Evolutionary conservation across 2,797 vertebrate genomes (phyloP).

Genomic region (Prionace glauca): DNA sequence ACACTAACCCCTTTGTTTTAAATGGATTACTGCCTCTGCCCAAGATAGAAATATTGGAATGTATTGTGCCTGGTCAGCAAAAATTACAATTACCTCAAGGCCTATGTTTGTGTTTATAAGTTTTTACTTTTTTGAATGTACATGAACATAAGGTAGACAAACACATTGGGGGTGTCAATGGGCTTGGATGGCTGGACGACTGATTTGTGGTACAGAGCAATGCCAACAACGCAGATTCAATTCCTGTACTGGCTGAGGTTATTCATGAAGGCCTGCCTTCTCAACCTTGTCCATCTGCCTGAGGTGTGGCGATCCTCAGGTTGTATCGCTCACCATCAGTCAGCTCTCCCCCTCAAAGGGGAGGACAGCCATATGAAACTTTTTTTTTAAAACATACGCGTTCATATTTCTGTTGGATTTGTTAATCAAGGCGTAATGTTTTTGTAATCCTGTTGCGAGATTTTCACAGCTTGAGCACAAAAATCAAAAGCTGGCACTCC

Average conservation of each 20-base stretch:
- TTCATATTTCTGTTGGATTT: neutral
- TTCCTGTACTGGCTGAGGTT: too few species aligned
- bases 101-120: neutral
- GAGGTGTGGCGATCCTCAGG: too few species aligned
- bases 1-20: conserved; percentile 12
- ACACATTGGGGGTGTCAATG: neutral
- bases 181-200: too few species aligned
- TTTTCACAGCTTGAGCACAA: neutral
- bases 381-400: neutral
- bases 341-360: too few species aligned
- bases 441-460: neutral
- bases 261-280: too few species aligned
- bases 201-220: too few species aligned
- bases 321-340: too few species aligned
- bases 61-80: neutral
- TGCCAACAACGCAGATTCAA: too few species aligned
- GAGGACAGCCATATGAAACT: too few species aligned
- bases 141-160: neutral
- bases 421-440: neutral
- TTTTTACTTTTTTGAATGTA: neutral
- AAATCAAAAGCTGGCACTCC: neutral
- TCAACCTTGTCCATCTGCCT: too few species aligned
- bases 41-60: neutral
- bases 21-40: neutral
- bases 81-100: neutral